phyloP scores from a whole-genome alignment of 2,113 vertebrate species.

The Phrynocephalus versicolor region DNA sequence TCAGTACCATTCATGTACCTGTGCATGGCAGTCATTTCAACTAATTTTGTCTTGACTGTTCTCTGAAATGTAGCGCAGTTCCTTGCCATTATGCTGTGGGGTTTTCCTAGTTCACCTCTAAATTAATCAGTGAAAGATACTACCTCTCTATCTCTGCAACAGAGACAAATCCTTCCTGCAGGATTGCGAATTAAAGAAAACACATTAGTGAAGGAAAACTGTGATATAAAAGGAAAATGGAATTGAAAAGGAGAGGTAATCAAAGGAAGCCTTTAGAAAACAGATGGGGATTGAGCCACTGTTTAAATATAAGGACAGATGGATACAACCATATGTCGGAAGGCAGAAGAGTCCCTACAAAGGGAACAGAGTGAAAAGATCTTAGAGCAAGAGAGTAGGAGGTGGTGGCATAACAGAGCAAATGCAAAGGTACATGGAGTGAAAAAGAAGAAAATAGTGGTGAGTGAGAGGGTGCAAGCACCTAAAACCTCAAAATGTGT shows the following conservation, averaged over 20 bases:
- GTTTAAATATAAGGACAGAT: not conserved
- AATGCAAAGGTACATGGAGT: constrained; percentile 8
- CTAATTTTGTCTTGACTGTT: not conserved
- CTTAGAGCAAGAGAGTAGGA: not conserved
- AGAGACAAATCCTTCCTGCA: not conserved
- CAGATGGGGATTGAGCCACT: not conserved
- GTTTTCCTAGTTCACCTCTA: not conserved
- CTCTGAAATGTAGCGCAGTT: not conserved
- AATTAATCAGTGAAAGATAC: not conserved
- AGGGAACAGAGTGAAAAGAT: not conserved
- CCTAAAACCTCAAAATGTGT: not conserved
- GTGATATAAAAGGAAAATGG: not conserved
- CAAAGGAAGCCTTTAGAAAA: not conserved
- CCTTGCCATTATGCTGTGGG: not conserved
- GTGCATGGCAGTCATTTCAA: not conserved
- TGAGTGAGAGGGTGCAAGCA: constrained; percentile 12
- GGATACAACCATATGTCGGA: not conserved
- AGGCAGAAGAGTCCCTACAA: not conserved
- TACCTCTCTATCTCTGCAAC: not conserved
- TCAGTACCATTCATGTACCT: not conserved
- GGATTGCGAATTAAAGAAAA: not conserved
- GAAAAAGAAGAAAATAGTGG: not conserved
- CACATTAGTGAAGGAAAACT: not conserved
- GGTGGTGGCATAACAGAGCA: not conserved
- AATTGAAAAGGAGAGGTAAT: not conserved